phyloP scores from a whole-genome alignment of 2,113 vertebrate genomes.

The Prolemur simus region DNA sequence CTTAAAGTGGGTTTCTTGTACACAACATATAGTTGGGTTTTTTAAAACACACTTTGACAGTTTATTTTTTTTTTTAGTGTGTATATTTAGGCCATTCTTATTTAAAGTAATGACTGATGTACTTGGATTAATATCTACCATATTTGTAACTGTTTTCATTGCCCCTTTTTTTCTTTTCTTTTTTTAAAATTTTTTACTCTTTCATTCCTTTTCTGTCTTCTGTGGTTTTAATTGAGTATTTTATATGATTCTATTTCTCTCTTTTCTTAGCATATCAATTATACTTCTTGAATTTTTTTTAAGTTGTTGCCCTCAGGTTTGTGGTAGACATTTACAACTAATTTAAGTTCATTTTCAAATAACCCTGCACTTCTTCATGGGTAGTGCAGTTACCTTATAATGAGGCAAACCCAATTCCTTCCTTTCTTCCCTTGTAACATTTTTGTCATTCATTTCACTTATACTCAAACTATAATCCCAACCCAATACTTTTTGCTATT shows the following conservation, averaged over 20 bases:
- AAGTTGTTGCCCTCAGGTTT: not conserved
- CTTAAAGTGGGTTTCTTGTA: not conserved
- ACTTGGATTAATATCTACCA: not conserved
- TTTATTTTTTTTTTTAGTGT: not conserved
- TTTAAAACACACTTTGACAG: not conserved
- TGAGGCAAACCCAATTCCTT: not conserved
- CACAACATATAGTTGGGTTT: not conserved
- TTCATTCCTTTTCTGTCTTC: not conserved
- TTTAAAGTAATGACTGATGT: not conserved
- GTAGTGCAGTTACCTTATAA: not conserved
- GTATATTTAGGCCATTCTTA: not conserved
- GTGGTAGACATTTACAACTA: not conserved
- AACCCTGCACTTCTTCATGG: not conserved
- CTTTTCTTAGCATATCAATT: not conserved
- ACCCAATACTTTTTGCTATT: not conserved
- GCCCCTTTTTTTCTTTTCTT: not conserved
- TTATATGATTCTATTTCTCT: not conserved
- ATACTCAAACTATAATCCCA: not conserved
- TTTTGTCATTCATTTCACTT: not conserved
- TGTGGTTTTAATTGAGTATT: not conserved
- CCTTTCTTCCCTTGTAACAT: not conserved
- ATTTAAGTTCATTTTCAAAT: not conserved
- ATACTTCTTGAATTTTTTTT: not conserved
- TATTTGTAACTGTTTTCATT: not conserved
- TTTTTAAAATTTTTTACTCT: not conserved